Conservation (phyloP, 2,113 vertebrate species). For the Dicentrarchus labrax region DNA sequence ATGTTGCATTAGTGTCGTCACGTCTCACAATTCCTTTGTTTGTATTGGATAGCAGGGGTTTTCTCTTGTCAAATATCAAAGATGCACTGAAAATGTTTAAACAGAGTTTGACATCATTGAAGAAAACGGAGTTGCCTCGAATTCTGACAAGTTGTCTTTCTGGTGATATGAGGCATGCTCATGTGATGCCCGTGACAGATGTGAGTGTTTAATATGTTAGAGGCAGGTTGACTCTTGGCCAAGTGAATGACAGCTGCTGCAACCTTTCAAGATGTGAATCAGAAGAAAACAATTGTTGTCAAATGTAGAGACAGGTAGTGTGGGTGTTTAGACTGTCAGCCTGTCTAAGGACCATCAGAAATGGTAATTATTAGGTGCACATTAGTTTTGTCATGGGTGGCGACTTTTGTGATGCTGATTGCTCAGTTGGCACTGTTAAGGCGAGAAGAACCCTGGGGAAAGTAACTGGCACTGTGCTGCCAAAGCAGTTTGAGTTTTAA, state of each 20-base stretch:
- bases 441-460: neutral
- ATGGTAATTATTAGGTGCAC: conserved; percentile 37
- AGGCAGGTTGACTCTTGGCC: neutral
- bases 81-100: conserved; percentile 18
- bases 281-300: neutral
- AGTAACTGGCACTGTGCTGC: neutral
- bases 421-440: conserved; percentile 20
- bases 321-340: conserved; percentile 4
- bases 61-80: conserved; percentile 1
- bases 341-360: conserved; percentile 9
- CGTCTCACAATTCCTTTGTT: neutral
- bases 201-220: neutral
- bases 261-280: neutral
- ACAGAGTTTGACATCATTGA: neutral
- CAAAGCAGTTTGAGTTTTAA: neutral
- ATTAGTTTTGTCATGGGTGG: conserved; percentile 21
- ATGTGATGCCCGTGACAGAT: neutral
- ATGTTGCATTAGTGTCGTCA: conserved; percentile 1
- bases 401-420: conserved; percentile 14
- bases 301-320: neutral
- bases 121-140: neutral
- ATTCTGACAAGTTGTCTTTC: neutral
- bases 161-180: neutral
- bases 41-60: conserved; percentile 23
- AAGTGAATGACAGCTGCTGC: conserved; percentile 10